Percentiles rank a stretch among this genome's conserved stretches.
These are phyloP conservation scores for Scelioninae gen. 2 DNA, from an alignment of 2,888 invertebrate species.

Conservation along the genomic window DNA sequence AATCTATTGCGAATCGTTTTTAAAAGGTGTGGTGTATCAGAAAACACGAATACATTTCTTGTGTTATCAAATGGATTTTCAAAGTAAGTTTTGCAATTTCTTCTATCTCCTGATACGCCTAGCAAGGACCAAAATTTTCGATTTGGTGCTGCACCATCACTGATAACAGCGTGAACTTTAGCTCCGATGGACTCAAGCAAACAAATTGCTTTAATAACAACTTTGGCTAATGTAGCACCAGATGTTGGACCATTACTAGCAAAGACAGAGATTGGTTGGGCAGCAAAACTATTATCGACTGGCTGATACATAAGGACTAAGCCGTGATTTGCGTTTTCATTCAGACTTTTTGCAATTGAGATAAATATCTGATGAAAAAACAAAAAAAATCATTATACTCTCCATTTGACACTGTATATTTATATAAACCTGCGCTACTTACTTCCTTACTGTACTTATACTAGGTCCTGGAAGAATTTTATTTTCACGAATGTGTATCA, in stretches of 20 bases:
- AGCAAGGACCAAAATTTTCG: too few species aligned
- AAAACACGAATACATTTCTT: not conserved
- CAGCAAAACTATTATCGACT: not conserved
- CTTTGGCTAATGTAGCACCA: not conserved
- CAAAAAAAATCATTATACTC: too few species aligned
- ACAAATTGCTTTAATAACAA: not conserved
- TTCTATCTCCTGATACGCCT: too few species aligned
- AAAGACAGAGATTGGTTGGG: not conserved
- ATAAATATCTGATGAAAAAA: too few species aligned
- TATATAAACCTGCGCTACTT: too few species aligned
- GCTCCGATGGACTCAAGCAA: too few species aligned
- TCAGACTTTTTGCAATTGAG: conserved; percentile 1
- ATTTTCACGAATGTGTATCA: conserved; percentile 2
- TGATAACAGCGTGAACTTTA: not conserved
- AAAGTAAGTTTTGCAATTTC: not conserved
- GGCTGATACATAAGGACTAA: too few species aligned
- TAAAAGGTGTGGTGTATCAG: too few species aligned
- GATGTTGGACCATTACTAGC: not conserved
- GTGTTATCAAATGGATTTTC: not conserved
- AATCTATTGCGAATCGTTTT: too few species aligned
- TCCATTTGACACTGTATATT: too few species aligned
- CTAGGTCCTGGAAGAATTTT: conserved; percentile 3
- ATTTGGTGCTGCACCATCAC: conserved; percentile 1
- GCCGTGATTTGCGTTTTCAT: too few species aligned
- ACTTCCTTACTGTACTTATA: conserved; percentile 10